Percentiles rank a stretch among this genome's conserved stretches.
Conservation (phyloP, 2,113 vertebrate genomes). For the Ascaphus truei region DNA sequence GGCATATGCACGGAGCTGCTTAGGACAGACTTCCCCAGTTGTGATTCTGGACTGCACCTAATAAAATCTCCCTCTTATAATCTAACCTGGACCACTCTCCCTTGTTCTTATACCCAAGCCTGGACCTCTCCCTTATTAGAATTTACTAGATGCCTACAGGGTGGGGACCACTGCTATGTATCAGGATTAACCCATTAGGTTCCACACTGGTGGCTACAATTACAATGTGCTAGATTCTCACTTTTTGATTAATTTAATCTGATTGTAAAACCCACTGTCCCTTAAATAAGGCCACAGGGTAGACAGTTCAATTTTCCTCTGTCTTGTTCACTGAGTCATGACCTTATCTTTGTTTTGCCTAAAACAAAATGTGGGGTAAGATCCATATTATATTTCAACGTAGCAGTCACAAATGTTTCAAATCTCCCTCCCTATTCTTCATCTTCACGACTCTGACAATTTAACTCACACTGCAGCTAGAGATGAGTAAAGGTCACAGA, state of each 20-base stretch:
- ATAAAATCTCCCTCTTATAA: no score
- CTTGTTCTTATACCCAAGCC: no score
- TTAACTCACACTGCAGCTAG: slow-evolving; percentile 14
- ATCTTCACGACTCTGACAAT: slow-evolving; percentile 11
- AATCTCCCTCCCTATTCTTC: slow-evolving; percentile 16
- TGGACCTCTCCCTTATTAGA: no score
- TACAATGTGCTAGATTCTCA: not conserved
- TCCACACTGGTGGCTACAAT: not conserved
- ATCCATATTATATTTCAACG: not conserved
- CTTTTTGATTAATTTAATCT: not conserved
- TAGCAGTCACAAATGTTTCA: slow-evolving; percentile 7
- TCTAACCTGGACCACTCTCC: no score
- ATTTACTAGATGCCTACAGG: no score
- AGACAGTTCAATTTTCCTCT: not conserved
- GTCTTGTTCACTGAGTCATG: not conserved
- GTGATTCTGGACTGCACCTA: no score
- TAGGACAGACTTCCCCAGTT: no score
- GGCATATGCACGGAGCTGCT: no score
- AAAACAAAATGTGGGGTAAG: not conserved
- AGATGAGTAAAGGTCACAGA: slow-evolving; percentile 26
- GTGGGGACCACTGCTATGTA: no score
- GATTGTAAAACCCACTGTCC: not conserved
- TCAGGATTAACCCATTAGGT: no score
- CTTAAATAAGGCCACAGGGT: not conserved
- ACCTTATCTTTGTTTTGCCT: slow-evolving; percentile 1